Evolutionary conservation across 2,113 vertebrate species (phyloP).

Genomic region (Hucho hucho): DNA sequence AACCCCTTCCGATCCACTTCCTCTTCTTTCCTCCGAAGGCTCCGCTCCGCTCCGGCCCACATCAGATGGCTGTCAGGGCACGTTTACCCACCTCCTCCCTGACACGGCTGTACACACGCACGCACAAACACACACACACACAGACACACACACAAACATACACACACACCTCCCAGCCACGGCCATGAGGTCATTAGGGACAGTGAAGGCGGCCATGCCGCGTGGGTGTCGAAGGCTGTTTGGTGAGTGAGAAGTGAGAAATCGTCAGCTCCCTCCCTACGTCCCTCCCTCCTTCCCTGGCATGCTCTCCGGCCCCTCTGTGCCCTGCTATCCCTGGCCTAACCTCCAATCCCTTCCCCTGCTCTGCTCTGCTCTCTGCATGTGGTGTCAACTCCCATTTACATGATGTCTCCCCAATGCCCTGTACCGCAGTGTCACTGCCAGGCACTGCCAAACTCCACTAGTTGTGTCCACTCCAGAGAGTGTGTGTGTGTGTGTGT

Average conservation of each 20-base stretch:
- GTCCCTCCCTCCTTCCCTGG: conserved; percentile 27
- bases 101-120: background rate
- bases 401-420: conserved; percentile 31
- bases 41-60: conserved; percentile 24
- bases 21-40: conserved; percentile 19
- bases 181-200: conserved; percentile 74
- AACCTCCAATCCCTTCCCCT: conserved; percentile 43
- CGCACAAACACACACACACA: background rate
- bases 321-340: conserved; percentile 25
- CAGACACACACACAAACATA: no score
- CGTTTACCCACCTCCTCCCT: conserved; percentile 22
- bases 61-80: conserved; percentile 42
- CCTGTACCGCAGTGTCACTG: conserved; percentile 20
- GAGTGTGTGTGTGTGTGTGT: background rate
- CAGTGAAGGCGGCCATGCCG: conserved; percentile 52
- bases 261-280: conserved; percentile 44
- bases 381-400: conserved; percentile 51
- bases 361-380: conserved; percentile 41
- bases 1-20: conserved; percentile 87
- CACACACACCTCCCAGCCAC: conserved; percentile 31
- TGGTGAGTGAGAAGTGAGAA: conserved; percentile 41
- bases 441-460: background rate
- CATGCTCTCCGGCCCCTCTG: conserved; percentile 49
- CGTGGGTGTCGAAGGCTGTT: conserved; percentile 67
- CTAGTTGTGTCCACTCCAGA: conserved; percentile 19